A percentile compares a stretch with the other conserved stretches of the same genome.
Evolutionary conservation across 53 echinoderm and acorn worm species (phyloP).

Genomic region (Antedon mediterranea): DNA sequence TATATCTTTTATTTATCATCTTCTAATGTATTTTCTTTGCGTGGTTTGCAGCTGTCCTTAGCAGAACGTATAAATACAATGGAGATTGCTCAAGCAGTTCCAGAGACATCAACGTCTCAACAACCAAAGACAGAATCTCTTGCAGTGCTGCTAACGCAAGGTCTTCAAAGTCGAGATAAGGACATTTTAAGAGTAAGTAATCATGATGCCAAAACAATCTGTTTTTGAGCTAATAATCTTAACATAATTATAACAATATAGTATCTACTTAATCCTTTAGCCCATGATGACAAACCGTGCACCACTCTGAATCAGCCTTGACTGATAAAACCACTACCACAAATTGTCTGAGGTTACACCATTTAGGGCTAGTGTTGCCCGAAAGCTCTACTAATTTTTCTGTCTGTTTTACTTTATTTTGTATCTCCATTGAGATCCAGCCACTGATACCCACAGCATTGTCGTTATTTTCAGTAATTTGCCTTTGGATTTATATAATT

Average conservation of each 20-base stretch:
- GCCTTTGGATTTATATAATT: too few relatives aligned
- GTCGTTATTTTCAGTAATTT: too few relatives aligned
- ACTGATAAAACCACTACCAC: conserved; percentile 3
- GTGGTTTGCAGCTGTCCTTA: conserved; percentile 44
- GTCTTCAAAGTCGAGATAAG: conserved; percentile 67
- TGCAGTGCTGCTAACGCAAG: conserved; percentile 73
- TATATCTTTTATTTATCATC: too few relatives aligned
- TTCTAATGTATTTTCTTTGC: neutral
- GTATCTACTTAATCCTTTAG: too few relatives aligned
- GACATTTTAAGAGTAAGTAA: conserved; percentile 55
- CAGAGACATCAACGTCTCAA: conserved; percentile 24
- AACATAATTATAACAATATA: too few relatives aligned
- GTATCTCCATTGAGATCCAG: too few relatives aligned
- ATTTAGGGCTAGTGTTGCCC: too few relatives aligned
- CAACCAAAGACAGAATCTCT: conserved; percentile 52
- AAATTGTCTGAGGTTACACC: neutral
- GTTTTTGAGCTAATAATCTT: too few relatives aligned
- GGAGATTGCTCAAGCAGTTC: conserved; percentile 49
- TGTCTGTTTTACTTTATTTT: too few relatives aligned
- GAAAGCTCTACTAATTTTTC: too few relatives aligned
- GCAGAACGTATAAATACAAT: conserved; percentile 67
- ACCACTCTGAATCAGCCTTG: conserved; percentile 35
- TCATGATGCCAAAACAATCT: too few relatives aligned
- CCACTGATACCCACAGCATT: too few relatives aligned
- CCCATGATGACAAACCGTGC: conserved; percentile 56